Evolutionary conservation across 2,888 invertebrate species (phyloP).

Genomic region (Lomographa bimaculata): DNA sequence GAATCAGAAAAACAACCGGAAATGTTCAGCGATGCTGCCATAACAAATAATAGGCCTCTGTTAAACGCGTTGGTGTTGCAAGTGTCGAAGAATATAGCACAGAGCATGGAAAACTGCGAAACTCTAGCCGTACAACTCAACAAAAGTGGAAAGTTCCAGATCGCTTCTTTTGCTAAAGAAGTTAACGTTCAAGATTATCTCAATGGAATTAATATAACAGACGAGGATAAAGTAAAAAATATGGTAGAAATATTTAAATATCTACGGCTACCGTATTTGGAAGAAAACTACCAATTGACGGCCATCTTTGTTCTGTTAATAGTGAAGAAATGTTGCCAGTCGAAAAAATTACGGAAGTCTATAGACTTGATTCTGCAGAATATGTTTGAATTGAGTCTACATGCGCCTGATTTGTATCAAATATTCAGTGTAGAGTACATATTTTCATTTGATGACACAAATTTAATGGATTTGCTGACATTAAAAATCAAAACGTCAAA

Average conservation of each 20-base stretch:
- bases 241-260: conserved; percentile 58
- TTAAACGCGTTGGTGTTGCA: conserved; percentile 59
- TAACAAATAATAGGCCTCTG: conserved; percentile 54
- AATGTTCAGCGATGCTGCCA: conserved; percentile 48
- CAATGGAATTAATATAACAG: conserved; percentile 37
- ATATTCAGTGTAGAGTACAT: conserved; percentile 62
- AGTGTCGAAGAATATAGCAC: conserved; percentile 54
- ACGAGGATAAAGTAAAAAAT: conserved; percentile 45
- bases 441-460: conserved; percentile 59
- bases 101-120: conserved; percentile 57
- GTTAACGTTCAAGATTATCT: conserved; percentile 50
- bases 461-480: conserved; percentile 57
- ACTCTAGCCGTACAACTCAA: conserved; percentile 54
- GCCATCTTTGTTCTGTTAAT: conserved; percentile 61
- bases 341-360: conserved; percentile 56
- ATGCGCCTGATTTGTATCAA: conserved; percentile 70
- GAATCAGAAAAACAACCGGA: conserved; percentile 39
- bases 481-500: conserved; percentile 65
- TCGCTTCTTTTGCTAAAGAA: conserved; percentile 50
- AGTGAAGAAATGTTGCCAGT: conserved; percentile 60
- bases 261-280: conserved; percentile 62
- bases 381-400: conserved; percentile 65
- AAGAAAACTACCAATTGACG: conserved; percentile 67
- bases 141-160: conserved; percentile 58
- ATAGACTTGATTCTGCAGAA: conserved; percentile 59